Percentiles rank a stretch among this genome's conserved stretches.
Evolutionary conservation across 1,140 invertebrate genomes (phyloP).

Genomic region (Ceratina japonica): DNA sequence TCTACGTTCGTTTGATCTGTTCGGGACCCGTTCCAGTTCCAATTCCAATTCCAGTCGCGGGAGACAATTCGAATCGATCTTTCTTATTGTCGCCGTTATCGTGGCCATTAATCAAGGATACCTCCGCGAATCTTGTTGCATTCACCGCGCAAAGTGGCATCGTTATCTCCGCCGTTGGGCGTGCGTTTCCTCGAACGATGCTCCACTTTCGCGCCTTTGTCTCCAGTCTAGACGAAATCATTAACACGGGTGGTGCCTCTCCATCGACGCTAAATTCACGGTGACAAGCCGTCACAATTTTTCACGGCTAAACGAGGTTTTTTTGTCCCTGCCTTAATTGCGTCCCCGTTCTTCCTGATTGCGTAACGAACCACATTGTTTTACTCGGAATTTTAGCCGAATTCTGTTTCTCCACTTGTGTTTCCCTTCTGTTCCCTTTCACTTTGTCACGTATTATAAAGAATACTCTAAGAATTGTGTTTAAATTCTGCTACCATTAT

Average conservation of each 20-base stretch:
- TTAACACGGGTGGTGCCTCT: neutral
- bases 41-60: neutral
- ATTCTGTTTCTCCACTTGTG: too few species aligned
- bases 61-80: slow-evolving; percentile 37
- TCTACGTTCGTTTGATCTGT: slow-evolving; percentile 13
- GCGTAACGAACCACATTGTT: too few species aligned
- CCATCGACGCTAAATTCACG: slow-evolving; percentile 17
- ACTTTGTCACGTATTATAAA: too few species aligned
- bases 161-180: slow-evolving; percentile 32
- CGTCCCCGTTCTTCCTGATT: too few species aligned
- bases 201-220: slow-evolving; percentile 46
- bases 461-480: too few species aligned
- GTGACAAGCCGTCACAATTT: neutral
- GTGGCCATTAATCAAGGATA: slow-evolving; percentile 46
- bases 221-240: slow-evolving; percentile 11
- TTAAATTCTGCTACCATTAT: too few species aligned
- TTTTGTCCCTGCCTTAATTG: too few species aligned
- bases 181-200: slow-evolving; percentile 21
- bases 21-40: neutral
- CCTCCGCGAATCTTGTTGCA: slow-evolving; percentile 45
- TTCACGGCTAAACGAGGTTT: neutral
- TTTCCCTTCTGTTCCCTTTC: too few species aligned
- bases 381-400: too few species aligned
- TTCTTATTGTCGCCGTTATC: slow-evolving; percentile 49
- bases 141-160: slow-evolving; percentile 38